These are phyloP conservation scores for Nomada flava DNA, from an alignment of 2,888 invertebrate species.

Conservation along the genomic window DNA sequence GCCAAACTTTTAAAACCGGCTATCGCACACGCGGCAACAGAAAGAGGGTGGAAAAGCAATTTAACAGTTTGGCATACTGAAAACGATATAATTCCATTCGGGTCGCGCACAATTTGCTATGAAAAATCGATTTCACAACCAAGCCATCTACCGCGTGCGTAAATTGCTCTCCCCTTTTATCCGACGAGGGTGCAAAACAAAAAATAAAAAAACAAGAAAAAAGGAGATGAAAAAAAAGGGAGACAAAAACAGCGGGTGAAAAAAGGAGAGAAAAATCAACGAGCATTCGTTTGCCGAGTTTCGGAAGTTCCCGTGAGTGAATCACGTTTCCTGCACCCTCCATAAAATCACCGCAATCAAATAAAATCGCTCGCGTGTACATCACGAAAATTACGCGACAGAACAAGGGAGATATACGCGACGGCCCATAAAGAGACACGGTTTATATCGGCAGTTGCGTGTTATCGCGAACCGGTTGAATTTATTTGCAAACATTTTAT, in stretches of 20 bases:
- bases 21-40: background rate
- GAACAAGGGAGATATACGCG: conserved; percentile 31
- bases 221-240: background rate
- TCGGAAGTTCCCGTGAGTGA: conserved; percentile 10
- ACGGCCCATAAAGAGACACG: conserved; percentile 31
- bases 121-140: conserved; percentile 10
- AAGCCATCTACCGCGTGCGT: background rate
- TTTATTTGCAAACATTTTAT: conserved; percentile 30
- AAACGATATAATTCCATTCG: conserved; percentile 3
- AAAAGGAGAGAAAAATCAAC: background rate
- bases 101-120: background rate
- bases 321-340: conserved; percentile 39
- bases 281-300: conserved; percentile 6
- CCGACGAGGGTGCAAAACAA: background rate
- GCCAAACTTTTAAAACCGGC: background rate
- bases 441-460: conserved; percentile 12
- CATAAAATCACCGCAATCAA: conserved; percentile 43
- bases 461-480: background rate
- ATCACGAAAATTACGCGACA: conserved; percentile 53
- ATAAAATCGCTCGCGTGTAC: conserved; percentile 54
- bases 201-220: background rate
- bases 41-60: background rate
- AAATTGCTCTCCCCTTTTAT: conserved; percentile 3
- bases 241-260: background rate
- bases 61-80: conserved; percentile 1